Conservation (phyloP, 2,888 invertebrate species). For the Leptopterna dolabrata region DNA sequence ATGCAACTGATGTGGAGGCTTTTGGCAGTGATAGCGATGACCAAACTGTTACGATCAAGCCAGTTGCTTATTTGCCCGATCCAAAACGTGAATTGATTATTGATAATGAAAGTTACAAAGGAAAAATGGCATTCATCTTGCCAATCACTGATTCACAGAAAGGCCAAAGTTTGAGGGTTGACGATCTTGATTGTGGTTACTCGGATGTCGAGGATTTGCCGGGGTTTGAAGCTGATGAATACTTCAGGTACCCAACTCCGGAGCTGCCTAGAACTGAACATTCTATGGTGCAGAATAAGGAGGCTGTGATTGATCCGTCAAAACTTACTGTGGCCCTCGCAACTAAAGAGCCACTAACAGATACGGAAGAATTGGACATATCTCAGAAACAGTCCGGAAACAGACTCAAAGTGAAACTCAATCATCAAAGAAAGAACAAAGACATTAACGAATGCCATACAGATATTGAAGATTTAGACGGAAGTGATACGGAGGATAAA, state of each 20-base stretch:
- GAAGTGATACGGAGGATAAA: conserved; percentile 25
- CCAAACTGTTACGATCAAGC: conserved; percentile 49
- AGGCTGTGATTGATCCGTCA: conserved; percentile 63
- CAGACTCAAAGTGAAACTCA: conserved; percentile 45
- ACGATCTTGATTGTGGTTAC: conserved; percentile 51
- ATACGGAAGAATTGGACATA: conserved; percentile 69
- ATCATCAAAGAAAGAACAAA: not conserved
- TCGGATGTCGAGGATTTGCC: conserved; percentile 65
- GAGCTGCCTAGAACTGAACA: conserved; percentile 64
- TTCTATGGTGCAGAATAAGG: conserved; percentile 63
- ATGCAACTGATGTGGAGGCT: conserved; percentile 63
- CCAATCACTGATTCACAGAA: conserved; percentile 64
- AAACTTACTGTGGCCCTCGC: conserved; percentile 43
- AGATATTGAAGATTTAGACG: conserved; percentile 67
- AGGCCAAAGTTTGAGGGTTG: conserved; percentile 65
- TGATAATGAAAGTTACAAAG: conserved; percentile 67
- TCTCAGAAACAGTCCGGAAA: conserved; percentile 16
- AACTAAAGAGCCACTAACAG: conserved; percentile 67
- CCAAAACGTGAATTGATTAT: conserved; percentile 69
- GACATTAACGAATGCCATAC: conserved; percentile 64
- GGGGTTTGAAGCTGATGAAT: conserved; percentile 65
- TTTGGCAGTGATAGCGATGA: conserved; percentile 65
- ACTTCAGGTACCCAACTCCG: conserved; percentile 58
- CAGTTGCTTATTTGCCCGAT: conserved; percentile 66
- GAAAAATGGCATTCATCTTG: conserved; percentile 61